A percentile compares a stretch with the other conserved stretches of the same genome.
Conservation (phyloP, 2,113 vertebrate genomes). For the Cebidichthys violaceus region DNA sequence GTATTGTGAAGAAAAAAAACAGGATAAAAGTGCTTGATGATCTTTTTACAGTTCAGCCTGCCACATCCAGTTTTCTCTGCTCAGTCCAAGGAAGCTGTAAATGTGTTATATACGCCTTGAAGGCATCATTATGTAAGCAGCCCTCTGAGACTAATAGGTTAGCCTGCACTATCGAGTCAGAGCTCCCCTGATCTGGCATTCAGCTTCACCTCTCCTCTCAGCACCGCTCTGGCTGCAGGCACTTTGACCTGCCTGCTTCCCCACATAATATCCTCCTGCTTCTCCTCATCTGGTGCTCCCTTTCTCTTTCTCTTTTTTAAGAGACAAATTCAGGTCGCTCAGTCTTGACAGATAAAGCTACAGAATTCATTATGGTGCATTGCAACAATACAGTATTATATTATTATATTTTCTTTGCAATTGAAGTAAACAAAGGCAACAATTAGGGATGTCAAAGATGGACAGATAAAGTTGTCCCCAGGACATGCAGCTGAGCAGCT, state of each 20-base stretch:
- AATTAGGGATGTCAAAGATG: no score
- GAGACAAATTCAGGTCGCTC: background rate
- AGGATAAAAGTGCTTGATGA: background rate
- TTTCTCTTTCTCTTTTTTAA: background rate
- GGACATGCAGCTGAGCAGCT: no score
- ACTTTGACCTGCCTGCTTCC: constrained; percentile 15
- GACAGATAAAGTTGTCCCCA: no score
- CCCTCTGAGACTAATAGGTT: constrained; percentile 17
- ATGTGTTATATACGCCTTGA: constrained; percentile 22
- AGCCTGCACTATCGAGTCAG: constrained; percentile 2
- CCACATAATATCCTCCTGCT: constrained; percentile 5
- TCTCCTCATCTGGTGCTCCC: background rate
- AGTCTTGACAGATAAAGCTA: background rate
- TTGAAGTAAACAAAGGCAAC: background rate
- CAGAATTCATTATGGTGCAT: background rate
- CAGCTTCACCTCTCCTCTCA: constrained; percentile 20
- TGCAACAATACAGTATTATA: background rate
- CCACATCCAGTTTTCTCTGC: background rate
- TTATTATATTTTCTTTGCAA: background rate
- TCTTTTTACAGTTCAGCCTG: constrained; percentile 2
- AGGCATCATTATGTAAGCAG: constrained; percentile 36
- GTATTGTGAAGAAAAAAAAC: background rate
- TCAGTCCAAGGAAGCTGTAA: background rate
- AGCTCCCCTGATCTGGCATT: constrained; percentile 17
- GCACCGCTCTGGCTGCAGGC: constrained; percentile 5